A percentile compares a stretch with the other conserved stretches of the same genome.
Conservation (phyloP, 2,797 vertebrate species). For the Lateolabrax maculatus region DNA sequence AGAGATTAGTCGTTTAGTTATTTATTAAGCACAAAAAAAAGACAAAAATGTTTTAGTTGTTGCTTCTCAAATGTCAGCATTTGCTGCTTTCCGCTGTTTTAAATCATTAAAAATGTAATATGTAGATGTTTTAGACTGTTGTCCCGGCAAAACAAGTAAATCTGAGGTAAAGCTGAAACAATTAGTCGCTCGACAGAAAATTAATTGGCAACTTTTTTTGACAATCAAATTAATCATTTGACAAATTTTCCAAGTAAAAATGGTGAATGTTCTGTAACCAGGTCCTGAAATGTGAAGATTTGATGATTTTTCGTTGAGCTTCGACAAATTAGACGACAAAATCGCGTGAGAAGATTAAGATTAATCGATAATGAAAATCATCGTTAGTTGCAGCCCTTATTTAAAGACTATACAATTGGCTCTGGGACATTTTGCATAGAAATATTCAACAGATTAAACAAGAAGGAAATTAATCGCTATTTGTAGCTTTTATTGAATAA, state of each 20-base stretch:
- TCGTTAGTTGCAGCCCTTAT: background rate
- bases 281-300: background rate
- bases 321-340: background rate
- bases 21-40: background rate
- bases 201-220: background rate
- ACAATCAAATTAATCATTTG: background rate
- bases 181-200: background rate
- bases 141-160: background rate
- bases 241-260: background rate
- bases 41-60: too few species aligned
- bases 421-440: background rate
- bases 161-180: background rate
- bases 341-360: background rate
- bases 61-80: background rate
- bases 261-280: background rate
- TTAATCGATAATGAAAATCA: background rate
- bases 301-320: too few species aligned
- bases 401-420: background rate
- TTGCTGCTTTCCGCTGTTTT: background rate
- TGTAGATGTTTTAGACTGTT: background rate
- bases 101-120: background rate
- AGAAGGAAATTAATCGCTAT: background rate
- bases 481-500: background rate
- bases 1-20: background rate
- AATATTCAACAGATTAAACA: too few species aligned